Evolutionary conservation across 2,888 invertebrate genomes (phyloP).

Genomic region (Thymelicus lineola): DNA sequence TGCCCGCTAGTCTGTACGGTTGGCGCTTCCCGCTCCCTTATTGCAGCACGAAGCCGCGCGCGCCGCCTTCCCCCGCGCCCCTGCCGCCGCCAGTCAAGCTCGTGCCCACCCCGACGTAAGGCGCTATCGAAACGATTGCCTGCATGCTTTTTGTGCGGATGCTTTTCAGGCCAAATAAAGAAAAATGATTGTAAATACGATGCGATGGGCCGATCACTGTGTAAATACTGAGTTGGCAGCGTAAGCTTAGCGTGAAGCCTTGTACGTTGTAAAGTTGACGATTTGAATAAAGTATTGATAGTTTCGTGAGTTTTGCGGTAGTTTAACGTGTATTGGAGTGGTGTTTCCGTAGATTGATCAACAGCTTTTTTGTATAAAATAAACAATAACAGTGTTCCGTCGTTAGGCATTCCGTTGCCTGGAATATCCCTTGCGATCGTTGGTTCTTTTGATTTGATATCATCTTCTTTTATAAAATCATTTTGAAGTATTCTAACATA

Average conservation of each 20-base stretch:
- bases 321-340: slow-evolving; percentile 34
- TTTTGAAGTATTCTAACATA: slow-evolving; percentile 9
- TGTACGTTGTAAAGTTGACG: slow-evolving; percentile 43
- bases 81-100: slow-evolving; percentile 92
- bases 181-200: slow-evolving; percentile 24
- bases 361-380: slow-evolving; percentile 29
- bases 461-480: slow-evolving; percentile 20
- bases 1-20: slow-evolving; percentile 94
- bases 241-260: slow-evolving; percentile 50
- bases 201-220: slow-evolving; percentile 60
- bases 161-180: slow-evolving; percentile 57
- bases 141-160: slow-evolving; percentile 82
- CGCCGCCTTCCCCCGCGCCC: slow-evolving; percentile 91
- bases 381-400: slow-evolving; percentile 14
- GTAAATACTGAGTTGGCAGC: slow-evolving; percentile 61
- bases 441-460: slow-evolving; percentile 43
- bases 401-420: slow-evolving; percentile 45
- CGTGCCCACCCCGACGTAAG: slow-evolving; percentile 89
- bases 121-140: slow-evolving; percentile 68
- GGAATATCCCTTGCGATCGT: slow-evolving; percentile 82
- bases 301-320: slow-evolving; percentile 19
- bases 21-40: slow-evolving; percentile 98
- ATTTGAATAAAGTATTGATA: slow-evolving; percentile 24
- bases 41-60: slow-evolving; percentile 95
- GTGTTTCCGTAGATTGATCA: slow-evolving; percentile 31